Conservation (phyloP, 2,888 invertebrate genomes). For the Invenusta paracnida region DNA sequence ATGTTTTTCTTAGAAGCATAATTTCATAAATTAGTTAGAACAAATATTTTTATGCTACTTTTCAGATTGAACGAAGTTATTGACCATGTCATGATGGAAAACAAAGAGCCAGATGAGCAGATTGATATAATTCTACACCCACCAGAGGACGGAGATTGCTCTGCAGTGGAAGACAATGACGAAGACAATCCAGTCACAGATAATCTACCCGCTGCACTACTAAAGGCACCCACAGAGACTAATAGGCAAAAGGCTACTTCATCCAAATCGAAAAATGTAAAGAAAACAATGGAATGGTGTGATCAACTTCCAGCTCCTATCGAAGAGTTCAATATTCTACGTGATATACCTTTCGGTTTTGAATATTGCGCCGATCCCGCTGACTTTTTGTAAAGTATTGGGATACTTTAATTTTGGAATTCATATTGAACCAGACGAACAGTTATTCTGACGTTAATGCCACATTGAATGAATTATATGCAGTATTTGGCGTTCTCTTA, state of each 20-base stretch:
- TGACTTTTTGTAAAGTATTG: constrained; percentile 8
- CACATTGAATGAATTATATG: not conserved
- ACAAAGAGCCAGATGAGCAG: not conserved
- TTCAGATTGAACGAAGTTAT: constrained; percentile 12
- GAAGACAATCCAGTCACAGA: not conserved
- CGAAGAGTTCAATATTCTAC: not conserved
- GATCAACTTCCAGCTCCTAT: not conserved
- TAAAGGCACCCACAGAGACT: not conserved
- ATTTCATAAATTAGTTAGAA: not conserved
- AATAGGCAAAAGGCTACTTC: not conserved
- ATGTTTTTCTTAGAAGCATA: not conserved
- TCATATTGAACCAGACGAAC: constrained; percentile 9
- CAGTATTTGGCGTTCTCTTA: not conserved
- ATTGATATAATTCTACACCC: not conserved
- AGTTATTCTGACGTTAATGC: constrained; percentile 6
- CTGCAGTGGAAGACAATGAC: constrained; percentile 8
- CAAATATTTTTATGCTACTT: not conserved
- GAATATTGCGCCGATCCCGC: not conserved
- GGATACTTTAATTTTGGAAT: not conserved
- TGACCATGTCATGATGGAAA: not conserved
- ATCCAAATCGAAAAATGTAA: not conserved
- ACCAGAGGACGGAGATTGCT: not conserved
- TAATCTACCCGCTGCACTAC: not conserved
- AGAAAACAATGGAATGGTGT: not conserved
- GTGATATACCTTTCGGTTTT: not conserved